phyloP scores from a whole-genome alignment of 2,888 invertebrate genomes.

The Sinodicranocentrus sp. region DNA sequence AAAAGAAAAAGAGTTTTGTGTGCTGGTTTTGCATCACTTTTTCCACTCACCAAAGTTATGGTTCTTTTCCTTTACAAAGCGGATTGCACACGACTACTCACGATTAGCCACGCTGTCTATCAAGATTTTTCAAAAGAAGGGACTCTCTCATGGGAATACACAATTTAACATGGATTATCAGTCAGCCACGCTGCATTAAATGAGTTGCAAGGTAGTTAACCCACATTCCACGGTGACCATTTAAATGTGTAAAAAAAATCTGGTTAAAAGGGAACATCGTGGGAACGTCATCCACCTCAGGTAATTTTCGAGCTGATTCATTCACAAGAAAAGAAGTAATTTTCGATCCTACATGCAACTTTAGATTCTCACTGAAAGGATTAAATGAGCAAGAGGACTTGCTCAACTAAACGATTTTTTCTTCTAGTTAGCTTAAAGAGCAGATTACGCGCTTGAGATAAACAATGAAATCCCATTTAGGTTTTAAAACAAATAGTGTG shows the following conservation, averaged over 20 bases:
- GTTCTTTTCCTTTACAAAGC: not conserved
- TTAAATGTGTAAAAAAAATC: conserved; percentile 6
- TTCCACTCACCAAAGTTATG: not conserved
- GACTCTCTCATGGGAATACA: not conserved
- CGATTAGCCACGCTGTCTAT: not conserved
- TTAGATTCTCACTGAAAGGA: not conserved
- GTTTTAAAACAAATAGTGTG: too few relatives aligned
- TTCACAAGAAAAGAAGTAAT: too few relatives aligned
- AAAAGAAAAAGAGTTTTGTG: too few relatives aligned
- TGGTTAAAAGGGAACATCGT: conserved; percentile 2
- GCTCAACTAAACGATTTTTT: too few relatives aligned
- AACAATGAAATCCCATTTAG: too few relatives aligned
- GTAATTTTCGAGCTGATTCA: too few relatives aligned
- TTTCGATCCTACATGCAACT: too few relatives aligned
- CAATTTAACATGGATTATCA: not conserved
- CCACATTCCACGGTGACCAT: conserved; percentile 28
- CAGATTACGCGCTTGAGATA: too few relatives aligned
- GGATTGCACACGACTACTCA: conserved; percentile 2
- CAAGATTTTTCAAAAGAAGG: not conserved
- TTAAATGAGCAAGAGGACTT: too few relatives aligned
- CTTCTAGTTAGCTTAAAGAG: too few relatives aligned
- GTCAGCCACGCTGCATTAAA: not conserved
- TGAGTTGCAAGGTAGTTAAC: conserved; percentile 34
- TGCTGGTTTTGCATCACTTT: too few relatives aligned
- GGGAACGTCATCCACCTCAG: conserved; percentile 1